A percentile compares a stretch with the other conserved stretches of the same genome.
These are phyloP conservation scores for Tethya wilhelma DNA, from an alignment of 37 sponge, comb jelly and placozoan species.

Conservation along the genomic window DNA sequence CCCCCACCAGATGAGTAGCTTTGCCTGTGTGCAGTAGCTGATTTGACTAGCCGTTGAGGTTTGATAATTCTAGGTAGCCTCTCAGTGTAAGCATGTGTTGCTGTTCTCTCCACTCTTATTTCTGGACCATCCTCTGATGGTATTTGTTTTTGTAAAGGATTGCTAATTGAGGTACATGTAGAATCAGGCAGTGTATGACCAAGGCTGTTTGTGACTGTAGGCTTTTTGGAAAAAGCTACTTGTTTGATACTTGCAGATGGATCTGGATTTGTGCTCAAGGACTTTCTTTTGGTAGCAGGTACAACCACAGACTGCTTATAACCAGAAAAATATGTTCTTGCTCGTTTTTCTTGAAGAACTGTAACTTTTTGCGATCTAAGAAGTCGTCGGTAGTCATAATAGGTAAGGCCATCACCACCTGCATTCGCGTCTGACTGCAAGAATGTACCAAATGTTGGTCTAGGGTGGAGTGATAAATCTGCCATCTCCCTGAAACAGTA, in stretches of 20 bases:
- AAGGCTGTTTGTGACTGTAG: background rate
- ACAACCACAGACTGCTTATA: constrained; percentile 45
- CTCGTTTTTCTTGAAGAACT: constrained; percentile 46
- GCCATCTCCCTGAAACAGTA: too few relatives aligned
- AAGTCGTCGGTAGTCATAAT: constrained; percentile 42
- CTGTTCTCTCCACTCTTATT: background rate
- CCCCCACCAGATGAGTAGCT: background rate
- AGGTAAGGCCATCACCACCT: constrained; percentile 57
- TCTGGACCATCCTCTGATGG: background rate
- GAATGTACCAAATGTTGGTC: constrained; percentile 63
- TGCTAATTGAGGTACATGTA: background rate
- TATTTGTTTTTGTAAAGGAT: background rate
- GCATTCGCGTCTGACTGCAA: constrained; percentile 48
- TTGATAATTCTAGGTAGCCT: background rate
- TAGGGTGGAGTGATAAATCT: constrained; percentile 43
- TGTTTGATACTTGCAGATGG: too few relatives aligned
- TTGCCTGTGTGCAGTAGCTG: constrained; percentile 25
- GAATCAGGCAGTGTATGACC: constrained; percentile 45
- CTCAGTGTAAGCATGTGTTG: background rate
- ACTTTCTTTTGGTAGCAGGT: background rate
- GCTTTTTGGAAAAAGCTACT: constrained; percentile 43
- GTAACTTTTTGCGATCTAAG: constrained; percentile 46
- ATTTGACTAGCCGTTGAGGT: constrained; percentile 14
- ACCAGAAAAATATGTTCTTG: constrained; percentile 23
- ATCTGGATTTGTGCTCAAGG: too few relatives aligned